Conservation (phyloP, 2,113 vertebrate genomes). For the Coturnix japonica region DNA sequence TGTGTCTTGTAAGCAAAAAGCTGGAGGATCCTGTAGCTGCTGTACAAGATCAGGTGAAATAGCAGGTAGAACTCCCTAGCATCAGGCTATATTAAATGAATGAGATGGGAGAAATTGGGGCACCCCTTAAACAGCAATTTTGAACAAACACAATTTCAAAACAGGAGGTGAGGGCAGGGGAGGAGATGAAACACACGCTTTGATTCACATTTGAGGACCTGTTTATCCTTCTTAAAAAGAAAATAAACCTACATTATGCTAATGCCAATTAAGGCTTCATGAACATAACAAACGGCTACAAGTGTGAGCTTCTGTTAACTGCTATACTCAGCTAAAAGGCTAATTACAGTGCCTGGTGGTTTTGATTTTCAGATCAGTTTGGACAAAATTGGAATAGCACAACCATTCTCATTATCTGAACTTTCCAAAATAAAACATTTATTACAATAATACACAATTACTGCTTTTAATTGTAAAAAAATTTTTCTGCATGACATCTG, state of each 20-base stretch:
- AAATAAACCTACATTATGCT: not conserved
- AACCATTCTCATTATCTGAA: not conserved
- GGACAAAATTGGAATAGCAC: not conserved
- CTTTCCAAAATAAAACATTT: not conserved
- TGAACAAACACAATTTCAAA: constrained; percentile 3
- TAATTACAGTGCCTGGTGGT: not conserved
- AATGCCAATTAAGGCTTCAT: not conserved
- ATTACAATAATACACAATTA: not conserved
- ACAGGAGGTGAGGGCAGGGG: not conserved
- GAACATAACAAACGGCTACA: not conserved
- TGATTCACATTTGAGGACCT: not conserved
- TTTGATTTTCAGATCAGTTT: not conserved
- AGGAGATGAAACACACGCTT: not conserved
- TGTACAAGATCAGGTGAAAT: constrained; percentile 8
- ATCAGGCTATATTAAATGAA: not conserved
- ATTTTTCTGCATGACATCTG: not conserved
- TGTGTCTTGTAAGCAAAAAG: not conserved
- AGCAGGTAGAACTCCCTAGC: not conserved
- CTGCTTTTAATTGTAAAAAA: not conserved
- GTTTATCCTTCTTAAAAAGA: not conserved
- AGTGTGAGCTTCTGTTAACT: not conserved
- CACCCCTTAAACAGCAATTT: not conserved
- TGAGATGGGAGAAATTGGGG: not conserved
- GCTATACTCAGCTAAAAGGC: not conserved
- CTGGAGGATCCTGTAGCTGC: not conserved